Conservation (phyloP, 2,797 vertebrate species). For the Manis javanica region DNA sequence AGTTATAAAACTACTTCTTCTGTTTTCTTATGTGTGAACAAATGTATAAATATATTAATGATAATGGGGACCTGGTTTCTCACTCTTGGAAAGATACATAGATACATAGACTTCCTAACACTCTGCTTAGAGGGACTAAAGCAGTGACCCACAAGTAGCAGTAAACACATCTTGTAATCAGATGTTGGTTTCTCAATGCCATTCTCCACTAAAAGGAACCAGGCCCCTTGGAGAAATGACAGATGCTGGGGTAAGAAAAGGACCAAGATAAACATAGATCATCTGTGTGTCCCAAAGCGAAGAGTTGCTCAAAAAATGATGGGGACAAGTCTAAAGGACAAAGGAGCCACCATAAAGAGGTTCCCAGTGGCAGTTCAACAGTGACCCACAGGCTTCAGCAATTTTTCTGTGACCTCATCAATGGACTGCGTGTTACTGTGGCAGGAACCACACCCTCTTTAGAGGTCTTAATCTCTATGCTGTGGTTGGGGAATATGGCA, state of each 20-base stretch:
- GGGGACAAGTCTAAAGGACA: neutral
- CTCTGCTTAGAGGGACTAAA: neutral
- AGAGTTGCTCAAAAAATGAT: neutral
- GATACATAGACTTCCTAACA: neutral
- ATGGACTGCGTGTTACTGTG: neutral
- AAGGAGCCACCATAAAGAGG: neutral
- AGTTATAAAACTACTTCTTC: neutral
- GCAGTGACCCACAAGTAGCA: neutral
- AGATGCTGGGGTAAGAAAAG: neutral
- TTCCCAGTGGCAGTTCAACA: neutral
- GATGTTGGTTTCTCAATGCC: neutral
- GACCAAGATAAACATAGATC: neutral
- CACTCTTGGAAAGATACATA: neutral
- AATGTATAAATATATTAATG: neutral
- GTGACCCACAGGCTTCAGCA: neutral
- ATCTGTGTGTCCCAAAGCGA: neutral
- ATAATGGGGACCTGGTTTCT: neutral
- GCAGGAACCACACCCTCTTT: slow-evolving; percentile 52
- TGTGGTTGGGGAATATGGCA: neutral
- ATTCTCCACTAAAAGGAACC: neutral
- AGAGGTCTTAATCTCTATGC: slow-evolving; percentile 26
- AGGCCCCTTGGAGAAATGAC: neutral
- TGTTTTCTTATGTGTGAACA: slow-evolving; percentile 24
- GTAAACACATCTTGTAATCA: neutral
- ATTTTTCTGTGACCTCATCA: neutral